Conservation (phyloP, 2,888 invertebrate genomes). For the Caenorhabditis plicata region DNA sequence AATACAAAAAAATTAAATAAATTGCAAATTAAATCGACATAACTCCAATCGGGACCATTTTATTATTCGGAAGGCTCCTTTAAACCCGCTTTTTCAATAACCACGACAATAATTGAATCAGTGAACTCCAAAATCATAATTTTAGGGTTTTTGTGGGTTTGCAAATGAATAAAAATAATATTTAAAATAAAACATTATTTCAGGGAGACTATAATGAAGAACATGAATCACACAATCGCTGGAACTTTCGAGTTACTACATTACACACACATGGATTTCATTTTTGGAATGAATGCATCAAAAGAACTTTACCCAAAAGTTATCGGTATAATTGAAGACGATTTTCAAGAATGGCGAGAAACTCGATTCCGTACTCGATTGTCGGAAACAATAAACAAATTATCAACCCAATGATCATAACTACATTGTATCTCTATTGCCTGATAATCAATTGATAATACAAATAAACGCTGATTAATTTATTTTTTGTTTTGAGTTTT, state of each 20-base stretch:
- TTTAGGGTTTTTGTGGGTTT: too few species aligned
- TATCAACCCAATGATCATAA: constrained; percentile 1
- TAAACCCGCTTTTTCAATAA: background rate
- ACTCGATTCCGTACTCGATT: too few species aligned
- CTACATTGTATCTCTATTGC: background rate
- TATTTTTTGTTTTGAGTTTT: background rate
- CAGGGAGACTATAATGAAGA: constrained; percentile 35
- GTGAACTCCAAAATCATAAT: too few species aligned
- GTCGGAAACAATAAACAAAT: too few species aligned
- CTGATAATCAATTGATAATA: background rate
- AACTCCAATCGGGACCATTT: too few species aligned
- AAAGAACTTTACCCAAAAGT: constrained; percentile 34
- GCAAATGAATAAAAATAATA: too few species aligned
- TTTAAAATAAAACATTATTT: background rate
- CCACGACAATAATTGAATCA: background rate
- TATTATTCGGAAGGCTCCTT: too few species aligned
- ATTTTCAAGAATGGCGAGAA: constrained; percentile 7
- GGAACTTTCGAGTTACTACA: constrained; percentile 37
- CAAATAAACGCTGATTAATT: background rate
- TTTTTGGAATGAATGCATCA: constrained; percentile 40
- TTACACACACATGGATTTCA: constrained; percentile 47
- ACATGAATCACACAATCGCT: constrained; percentile 42
- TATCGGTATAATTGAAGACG: constrained; percentile 16
- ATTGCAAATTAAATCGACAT: too few species aligned
- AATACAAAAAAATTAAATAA: too few species aligned